These are phyloP conservation scores for Sandelia bainsii DNA, from an alignment of 2,797 vertebrate genomes.

Conservation along the genomic window DNA sequence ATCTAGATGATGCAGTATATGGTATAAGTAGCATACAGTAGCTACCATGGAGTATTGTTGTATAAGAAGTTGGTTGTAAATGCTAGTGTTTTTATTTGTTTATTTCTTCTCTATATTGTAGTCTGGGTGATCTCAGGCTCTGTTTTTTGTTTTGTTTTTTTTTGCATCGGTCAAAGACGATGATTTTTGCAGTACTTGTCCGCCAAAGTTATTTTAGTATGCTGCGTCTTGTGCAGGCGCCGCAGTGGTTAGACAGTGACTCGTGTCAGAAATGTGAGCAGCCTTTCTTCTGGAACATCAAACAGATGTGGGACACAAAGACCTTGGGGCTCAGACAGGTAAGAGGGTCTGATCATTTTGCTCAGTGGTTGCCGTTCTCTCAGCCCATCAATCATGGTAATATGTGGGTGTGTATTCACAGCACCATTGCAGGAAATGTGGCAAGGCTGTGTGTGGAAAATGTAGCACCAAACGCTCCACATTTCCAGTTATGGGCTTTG, in stretches of 20 bases:
- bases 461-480: constrained; percentile 96
- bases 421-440: constrained; percentile 99
- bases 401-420: constrained; percentile 62
- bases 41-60: background rate
- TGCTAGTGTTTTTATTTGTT: no score
- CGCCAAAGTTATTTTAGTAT: background rate
- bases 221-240: constrained; percentile 84
- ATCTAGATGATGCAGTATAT: background rate
- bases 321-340: constrained; percentile 96
- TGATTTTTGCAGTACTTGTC: background rate
- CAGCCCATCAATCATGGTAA: background rate
- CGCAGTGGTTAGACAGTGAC: constrained; percentile 99
- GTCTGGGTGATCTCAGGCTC: background rate
- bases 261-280: constrained; percentile 99
- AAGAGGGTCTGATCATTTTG: constrained; percentile 1
- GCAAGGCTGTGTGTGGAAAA: constrained; percentile 94
- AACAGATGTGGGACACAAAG: constrained; percentile 99
- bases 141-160: no score
- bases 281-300: constrained; percentile 99
- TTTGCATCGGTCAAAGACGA: background rate
- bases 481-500: constrained; percentile 97
- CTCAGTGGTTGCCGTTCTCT: background rate
- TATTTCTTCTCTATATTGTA: background rate
- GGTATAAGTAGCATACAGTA: background rate
- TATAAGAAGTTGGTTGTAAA: no score